These are phyloP conservation scores for Pogonomyrmex californicus DNA, from an alignment of 1,140 invertebrate species.

Conservation along the genomic window DNA sequence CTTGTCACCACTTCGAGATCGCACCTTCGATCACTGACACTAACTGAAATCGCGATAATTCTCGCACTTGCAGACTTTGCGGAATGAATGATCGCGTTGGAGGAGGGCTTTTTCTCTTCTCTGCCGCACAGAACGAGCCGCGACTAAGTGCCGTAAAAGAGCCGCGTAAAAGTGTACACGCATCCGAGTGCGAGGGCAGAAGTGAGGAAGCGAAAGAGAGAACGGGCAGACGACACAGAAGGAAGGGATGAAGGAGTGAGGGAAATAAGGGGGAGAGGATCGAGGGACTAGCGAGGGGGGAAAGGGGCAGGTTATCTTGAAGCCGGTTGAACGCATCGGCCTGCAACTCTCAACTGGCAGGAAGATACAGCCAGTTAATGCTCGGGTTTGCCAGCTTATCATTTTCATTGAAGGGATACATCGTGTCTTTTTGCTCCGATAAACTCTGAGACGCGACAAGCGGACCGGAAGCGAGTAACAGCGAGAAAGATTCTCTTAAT, in stretches of 20 bases:
- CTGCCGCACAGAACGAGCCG: constrained; percentile 67
- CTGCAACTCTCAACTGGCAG: constrained; percentile 48
- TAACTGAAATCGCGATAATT: constrained; percentile 38
- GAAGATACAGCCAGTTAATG: constrained; percentile 59
- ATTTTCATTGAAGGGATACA: constrained; percentile 46
- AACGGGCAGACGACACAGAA: constrained; percentile 15
- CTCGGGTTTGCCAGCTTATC: constrained; percentile 40
- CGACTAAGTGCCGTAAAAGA: constrained; percentile 75
- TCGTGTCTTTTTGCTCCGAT: background rate
- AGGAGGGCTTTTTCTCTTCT: constrained; percentile 50
- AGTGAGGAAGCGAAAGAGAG: constrained; percentile 53
- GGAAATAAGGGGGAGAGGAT: constrained; percentile 35
- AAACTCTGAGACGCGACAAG: background rate
- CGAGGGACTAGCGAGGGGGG: background rate
- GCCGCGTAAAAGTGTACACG: constrained; percentile 71
- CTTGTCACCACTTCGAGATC: constrained; percentile 20
- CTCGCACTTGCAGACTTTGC: constrained; percentile 63
- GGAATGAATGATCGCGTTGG: constrained; percentile 66
- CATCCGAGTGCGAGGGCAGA: constrained; percentile 53
- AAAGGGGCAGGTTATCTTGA: constrained; percentile 58
- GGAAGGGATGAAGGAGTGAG: constrained; percentile 18
- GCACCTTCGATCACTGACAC: constrained; percentile 34
- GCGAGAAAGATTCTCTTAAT: constrained; percentile 14
- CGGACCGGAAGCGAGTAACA: background rate
- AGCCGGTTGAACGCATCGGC: constrained; percentile 54